Conservation (phyloP, 2,113 vertebrate species). For the Varanus salvator region DNA sequence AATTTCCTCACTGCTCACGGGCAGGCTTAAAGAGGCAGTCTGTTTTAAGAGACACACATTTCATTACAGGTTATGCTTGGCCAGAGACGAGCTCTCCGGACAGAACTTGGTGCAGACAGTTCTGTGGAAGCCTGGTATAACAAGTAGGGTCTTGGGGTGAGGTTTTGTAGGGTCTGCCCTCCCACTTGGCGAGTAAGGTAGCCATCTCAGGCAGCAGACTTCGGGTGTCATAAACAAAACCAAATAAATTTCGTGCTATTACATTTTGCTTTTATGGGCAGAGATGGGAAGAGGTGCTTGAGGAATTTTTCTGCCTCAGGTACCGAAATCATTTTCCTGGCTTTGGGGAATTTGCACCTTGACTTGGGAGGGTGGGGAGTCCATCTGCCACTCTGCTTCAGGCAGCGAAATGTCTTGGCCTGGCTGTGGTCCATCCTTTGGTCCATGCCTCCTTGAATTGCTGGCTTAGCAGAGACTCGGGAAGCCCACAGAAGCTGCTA, state of each 20-base stretch:
- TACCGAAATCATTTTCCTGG: too few relatives aligned
- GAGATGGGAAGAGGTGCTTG: too few relatives aligned
- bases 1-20: constrained; percentile 37
- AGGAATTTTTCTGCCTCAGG: too few relatives aligned
- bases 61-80: constrained; percentile 49
- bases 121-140: constrained; percentile 43
- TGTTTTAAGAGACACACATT: constrained; percentile 45
- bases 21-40: constrained; percentile 38
- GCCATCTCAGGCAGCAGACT: too few relatives aligned
- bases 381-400: too few relatives aligned
- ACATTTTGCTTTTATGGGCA: too few relatives aligned
- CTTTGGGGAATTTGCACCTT: too few relatives aligned
- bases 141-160: constrained; percentile 42
- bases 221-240: too few relatives aligned
- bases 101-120: constrained; percentile 25
- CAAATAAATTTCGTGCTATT: too few relatives aligned
- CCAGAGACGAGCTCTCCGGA: constrained; percentile 51
- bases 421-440: neutral
- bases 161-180: neutral
- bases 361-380: too few relatives aligned
- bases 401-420: too few relatives aligned
- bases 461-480: neutral
- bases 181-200: too few relatives aligned
- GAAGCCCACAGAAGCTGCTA: neutral
- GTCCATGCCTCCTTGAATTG: constrained; percentile 1